A percentile compares a stretch with the other conserved stretches of the same genome.
phyloP scores from a whole-genome alignment of 2,113 vertebrate species.

The Prunella himalayana region DNA sequence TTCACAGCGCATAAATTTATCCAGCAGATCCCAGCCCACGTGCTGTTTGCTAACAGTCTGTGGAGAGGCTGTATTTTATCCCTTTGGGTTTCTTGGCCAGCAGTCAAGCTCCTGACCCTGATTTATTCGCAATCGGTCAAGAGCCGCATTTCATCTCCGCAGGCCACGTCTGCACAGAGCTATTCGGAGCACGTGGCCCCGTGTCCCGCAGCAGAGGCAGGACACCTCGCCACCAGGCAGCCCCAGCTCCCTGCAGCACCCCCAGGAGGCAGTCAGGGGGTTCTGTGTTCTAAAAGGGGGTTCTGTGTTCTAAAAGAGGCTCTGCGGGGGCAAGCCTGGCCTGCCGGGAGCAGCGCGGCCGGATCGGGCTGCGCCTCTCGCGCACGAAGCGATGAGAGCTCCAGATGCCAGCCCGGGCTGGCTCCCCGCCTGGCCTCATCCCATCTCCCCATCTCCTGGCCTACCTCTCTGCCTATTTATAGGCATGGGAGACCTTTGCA shows the following conservation, averaged over 20 bases:
- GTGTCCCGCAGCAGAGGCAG: background rate
- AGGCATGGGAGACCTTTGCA: constrained; percentile 30
- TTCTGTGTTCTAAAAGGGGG: background rate
- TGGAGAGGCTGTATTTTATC: constrained; percentile 57
- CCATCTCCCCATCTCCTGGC: constrained; percentile 20
- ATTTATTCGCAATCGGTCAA: constrained; percentile 60
- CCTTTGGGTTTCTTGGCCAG: constrained; percentile 65
- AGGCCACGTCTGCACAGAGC: constrained; percentile 19
- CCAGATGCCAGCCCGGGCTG: background rate
- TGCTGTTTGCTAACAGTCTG: constrained; percentile 60
- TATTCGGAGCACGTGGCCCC: background rate
- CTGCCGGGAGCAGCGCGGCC: background rate
- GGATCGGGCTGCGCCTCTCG: background rate
- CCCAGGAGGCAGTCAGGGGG: background rate
- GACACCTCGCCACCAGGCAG: background rate
- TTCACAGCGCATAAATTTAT: constrained; percentile 67
- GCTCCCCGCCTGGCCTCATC: background rate
- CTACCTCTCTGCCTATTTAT: constrained; percentile 50
- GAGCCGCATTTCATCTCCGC: constrained; percentile 37
- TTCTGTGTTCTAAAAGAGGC: background rate
- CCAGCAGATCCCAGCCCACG: constrained; percentile 59
- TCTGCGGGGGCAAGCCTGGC: constrained; percentile 28
- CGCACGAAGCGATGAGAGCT: background rate
- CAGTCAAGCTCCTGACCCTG: constrained; percentile 53
- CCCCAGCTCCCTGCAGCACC: background rate